Evolutionary conservation across 2,888 invertebrate species (phyloP).

Genomic region (Calliopum simillimum): DNA sequence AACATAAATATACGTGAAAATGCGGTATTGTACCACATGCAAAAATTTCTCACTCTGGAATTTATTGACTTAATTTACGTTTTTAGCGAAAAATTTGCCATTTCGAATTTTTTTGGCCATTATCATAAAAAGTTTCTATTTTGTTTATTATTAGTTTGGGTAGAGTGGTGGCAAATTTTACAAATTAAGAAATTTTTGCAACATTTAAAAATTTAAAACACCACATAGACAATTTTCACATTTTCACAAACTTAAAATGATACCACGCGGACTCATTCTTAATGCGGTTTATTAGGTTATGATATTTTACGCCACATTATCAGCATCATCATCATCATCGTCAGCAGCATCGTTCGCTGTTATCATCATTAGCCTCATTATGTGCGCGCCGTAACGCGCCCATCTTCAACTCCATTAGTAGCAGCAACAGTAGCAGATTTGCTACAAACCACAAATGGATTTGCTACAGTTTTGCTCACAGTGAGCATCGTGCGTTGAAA

Average conservation of each 20-base stretch:
- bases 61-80: slow-evolving; percentile 9
- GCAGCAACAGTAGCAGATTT: background rate
- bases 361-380: no score
- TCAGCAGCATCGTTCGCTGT: no score
- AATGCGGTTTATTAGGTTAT: no score
- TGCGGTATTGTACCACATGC: background rate
- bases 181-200: background rate
- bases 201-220: background rate
- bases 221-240: no score
- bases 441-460: background rate
- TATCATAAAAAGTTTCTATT: background rate
- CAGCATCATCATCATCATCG: no score
- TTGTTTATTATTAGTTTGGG: background rate
- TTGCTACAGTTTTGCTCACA: background rate
- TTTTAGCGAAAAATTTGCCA: background rate
- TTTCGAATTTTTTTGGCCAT: background rate
- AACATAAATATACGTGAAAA: background rate
- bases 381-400: no score
- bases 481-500: slow-evolving; percentile 7
- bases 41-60: background rate
- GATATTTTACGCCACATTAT: no score
- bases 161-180: no score
- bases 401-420: slow-evolving; percentile 16
- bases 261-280: background rate
- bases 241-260: no score